A percentile compares a stretch with the other conserved stretches of the same genome.
These are phyloP conservation scores for Agapetus fuscipes DNA, from an alignment of 2,888 invertebrate species.

Conservation along the genomic window DNA sequence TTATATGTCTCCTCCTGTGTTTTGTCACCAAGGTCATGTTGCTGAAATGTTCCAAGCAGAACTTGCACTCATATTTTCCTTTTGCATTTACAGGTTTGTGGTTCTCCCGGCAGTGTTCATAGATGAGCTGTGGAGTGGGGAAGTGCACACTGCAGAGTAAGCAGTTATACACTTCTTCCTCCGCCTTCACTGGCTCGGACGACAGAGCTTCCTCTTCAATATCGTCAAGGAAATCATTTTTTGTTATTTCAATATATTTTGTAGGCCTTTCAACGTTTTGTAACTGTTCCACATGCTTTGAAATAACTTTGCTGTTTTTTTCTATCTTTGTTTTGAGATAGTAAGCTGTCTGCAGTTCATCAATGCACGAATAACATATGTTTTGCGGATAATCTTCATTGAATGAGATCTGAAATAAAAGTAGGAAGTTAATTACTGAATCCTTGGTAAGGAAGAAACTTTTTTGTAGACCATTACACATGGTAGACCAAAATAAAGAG, in stretches of 20 bases:
- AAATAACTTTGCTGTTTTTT: neutral
- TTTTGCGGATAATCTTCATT: no score
- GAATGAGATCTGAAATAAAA: no score
- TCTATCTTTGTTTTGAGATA: neutral
- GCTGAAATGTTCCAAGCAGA: neutral
- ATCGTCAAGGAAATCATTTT: no score
- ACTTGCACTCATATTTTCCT: neutral
- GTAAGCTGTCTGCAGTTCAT: neutral
- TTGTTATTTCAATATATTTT: no score
- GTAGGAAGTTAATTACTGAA: no score
- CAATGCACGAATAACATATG: neutral
- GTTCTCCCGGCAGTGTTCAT: neutral
- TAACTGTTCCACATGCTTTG: neutral
- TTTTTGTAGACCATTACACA: no score
- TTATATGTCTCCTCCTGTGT: neutral
- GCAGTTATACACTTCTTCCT: neutral
- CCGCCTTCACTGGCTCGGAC: no score
- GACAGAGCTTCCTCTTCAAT: no score
- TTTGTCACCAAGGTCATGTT: neutral
- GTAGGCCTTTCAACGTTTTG: no score
- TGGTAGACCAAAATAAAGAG: no score
- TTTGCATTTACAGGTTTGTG: neutral
- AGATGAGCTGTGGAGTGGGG: no score
- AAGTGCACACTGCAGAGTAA: neutral
- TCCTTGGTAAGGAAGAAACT: no score